Conservation (phyloP, 2,797 vertebrate species). For the Macrochelys suwanniensis region DNA sequence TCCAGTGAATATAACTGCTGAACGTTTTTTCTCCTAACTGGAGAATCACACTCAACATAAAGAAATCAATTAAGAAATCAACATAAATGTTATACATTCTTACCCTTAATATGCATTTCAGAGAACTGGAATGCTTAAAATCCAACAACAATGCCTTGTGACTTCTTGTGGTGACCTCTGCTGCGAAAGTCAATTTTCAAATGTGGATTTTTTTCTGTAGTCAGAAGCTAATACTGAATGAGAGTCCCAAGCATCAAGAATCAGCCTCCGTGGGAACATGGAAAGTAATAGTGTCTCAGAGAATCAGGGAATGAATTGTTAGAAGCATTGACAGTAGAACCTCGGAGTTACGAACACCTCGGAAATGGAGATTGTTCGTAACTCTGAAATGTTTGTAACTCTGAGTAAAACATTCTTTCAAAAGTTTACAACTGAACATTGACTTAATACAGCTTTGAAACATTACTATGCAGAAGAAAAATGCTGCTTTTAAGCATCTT, state of each 20-base stretch:
- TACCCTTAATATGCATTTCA: background rate
- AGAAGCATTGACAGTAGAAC: background rate
- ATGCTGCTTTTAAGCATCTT: too few relatives aligned
- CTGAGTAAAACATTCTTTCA: too few relatives aligned
- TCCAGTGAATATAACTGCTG: background rate
- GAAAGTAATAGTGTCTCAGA: background rate
- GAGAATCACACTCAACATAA: background rate
- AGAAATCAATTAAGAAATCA: background rate
- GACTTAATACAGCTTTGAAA: too few relatives aligned
- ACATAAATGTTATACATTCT: background rate
- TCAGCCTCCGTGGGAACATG: fast-evolving
- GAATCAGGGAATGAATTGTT: background rate
- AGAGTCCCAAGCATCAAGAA: background rate
- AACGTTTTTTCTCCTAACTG: background rate
- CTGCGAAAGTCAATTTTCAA: background rate
- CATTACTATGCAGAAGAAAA: too few relatives aligned
- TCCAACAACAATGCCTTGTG: background rate
- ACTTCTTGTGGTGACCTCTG: background rate
- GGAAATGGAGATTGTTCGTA: too few relatives aligned
- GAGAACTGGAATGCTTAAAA: background rate
- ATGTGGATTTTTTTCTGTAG: background rate
- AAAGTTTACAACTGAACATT: too few relatives aligned
- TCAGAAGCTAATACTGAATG: background rate
- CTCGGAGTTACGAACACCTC: too few relatives aligned
- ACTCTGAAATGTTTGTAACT: too few relatives aligned